Evolutionary conservation across 2,888 invertebrate genomes (phyloP), one percentile per base, ranked within the genome.

Genomic region (Rugalucina vietnamica): DNA sequence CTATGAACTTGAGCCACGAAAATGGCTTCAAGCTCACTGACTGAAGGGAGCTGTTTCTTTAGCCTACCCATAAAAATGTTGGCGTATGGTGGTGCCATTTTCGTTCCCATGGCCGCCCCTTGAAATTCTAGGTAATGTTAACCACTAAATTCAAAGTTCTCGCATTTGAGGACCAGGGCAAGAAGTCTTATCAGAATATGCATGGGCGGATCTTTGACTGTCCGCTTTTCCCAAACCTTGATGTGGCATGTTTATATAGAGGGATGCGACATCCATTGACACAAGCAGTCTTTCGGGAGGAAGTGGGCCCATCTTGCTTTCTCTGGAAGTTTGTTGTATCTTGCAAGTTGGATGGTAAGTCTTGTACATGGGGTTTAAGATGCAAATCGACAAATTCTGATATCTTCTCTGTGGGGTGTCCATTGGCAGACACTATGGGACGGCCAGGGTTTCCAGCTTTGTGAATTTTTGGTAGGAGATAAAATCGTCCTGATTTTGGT

Each of bases 31-130:
- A n/a, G n/a, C n/a, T n/a, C n/a, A n/a, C n/a, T n/a, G n/a, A n/a
- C 65, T 43, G 27, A 4, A 14, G 85, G 69, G 8, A 78, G 34
- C 14, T 71, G 18, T 69, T 69, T 18, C 70, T 87, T 83, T 27
- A 82, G 49, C n/a, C 81, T 10, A 21, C 81, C 80, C 84, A 85
- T 80, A 34, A 86, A 88, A 5, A 86, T 65, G 50, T 76, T 77
- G 39, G 83, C 81, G 57, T 82, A 84, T 0, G 76, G 72, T 5
- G 79, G 85, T 1, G 85, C 84, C 65, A 84, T 76, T 73, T 49
- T 75, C 18, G 76, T 86, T 2, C 86, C 89, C 89, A 86, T 86
- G 80, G 78, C 10, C 32, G 69, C 29, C 34, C 69, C 69, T 69
- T 69, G 29, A 5, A 69, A 27, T 50, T 34, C 84, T 37, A 82